Base-by-base conservation (phyloP, 2,113 vertebrate genomes). In the Elephantulus edwardii region DNA sequence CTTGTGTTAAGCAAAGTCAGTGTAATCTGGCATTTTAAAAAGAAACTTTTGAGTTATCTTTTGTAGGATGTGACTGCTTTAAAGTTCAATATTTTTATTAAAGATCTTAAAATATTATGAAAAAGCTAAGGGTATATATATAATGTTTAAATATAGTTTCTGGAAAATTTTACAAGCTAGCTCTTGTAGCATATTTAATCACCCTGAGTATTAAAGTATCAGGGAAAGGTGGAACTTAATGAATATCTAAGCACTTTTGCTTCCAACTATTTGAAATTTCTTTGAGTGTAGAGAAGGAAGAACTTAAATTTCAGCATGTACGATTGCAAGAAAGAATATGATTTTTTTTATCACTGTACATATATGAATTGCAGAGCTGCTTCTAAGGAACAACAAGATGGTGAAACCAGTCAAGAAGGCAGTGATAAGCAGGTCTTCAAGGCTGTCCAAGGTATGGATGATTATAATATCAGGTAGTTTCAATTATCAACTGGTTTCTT, bases 391-490 rank as follows among this genome's bases (percentile, higher is more conserved):
- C 88, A 70, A 12, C 94, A 87, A 13, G 90, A 95, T 83, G 93
- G 90, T 30, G 44, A 52, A 74, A 86, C 66, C 33, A 82, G 68
- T 35, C 95, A 96, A 87, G 93, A 96, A 50, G 56, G 42, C 4
- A 93, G 94, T 40, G 95, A 96, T 3, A 95, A 16, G 0, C 12
- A 79, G 83, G 64, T 97, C 93, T 88, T 98, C 42, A 94, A 76
- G 88, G 95, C 93, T 44, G 82, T 98, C 92, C 98, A 98, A 97
- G 97, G 98, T 98, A 95, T 87, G 96, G 93, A 4, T 64, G 33
- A 91, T 52, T 79, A 60, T 13, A n/a, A 76, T 33, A 76, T 87
- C 2, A 60, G 52, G 75, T 54, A 68, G 40, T 88, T 95, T 89
- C 62, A 30, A 60, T 93, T 90, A 62, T 42, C 0, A 93, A 3